These are phyloP conservation scores for Umimayanthus kanabou DNA, from an alignment of 92 coral and sea anemone genomes.

Conservation along the genomic window DNA sequence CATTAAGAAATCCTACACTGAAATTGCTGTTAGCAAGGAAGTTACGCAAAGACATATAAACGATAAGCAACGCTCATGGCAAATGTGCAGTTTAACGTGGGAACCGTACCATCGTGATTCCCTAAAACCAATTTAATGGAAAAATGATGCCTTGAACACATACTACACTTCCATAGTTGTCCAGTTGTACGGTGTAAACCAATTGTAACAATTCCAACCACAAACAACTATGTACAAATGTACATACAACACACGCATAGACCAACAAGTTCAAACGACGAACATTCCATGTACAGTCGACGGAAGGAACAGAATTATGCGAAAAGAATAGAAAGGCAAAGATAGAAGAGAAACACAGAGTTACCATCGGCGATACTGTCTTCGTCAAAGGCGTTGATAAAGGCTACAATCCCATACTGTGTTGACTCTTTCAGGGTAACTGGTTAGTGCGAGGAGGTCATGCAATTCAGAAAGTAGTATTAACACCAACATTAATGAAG, in stretches of 20 bases:
- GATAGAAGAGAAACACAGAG: slow-evolving; percentile 10
- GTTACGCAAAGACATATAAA: background rate
- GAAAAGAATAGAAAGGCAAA: background rate
- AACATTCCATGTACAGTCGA: background rate
- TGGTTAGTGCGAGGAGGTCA: background rate
- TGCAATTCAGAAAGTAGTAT: slow-evolving; percentile 6
- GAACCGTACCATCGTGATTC: background rate
- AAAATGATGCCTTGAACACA: background rate
- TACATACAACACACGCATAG: background rate
- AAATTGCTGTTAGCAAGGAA: background rate
- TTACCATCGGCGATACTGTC: slow-evolving; percentile 21
- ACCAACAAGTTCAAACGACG: background rate
- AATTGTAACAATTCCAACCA: background rate
- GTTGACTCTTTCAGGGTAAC: slow-evolving; percentile 25
- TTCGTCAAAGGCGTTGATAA: slow-evolving; percentile 29
- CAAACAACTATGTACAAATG: background rate
- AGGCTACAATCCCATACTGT: background rate
- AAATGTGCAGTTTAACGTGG: background rate
- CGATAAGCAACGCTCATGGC: background rate
- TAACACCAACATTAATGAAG: background rate
- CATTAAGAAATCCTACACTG: background rate
- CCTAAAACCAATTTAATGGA: background rate
- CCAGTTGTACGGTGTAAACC: background rate
- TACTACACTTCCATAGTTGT: no score
- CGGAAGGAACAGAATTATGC: background rate